Evolutionary conservation across 2,797 vertebrate genomes (phyloP).

Genomic region (Takifugu ocellatus): DNA sequence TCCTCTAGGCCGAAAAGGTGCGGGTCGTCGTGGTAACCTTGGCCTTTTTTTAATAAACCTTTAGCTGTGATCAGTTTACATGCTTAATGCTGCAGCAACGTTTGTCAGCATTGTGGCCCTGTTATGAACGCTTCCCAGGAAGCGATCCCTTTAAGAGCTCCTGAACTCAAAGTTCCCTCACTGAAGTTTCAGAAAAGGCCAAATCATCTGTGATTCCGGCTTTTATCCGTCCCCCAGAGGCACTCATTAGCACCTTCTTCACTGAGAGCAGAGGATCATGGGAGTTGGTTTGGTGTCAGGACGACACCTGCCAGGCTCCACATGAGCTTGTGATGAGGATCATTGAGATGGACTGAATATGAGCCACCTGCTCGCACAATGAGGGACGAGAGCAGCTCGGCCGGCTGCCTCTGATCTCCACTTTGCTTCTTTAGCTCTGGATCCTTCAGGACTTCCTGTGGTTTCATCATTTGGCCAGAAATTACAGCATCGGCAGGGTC

Average conservation of each 20-base stretch:
- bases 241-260: background rate
- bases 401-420: constrained; percentile 22
- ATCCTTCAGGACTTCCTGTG: constrained; percentile 16
- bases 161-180: background rate
- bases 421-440: background rate
- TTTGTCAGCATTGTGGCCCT: no score
- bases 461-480: constrained; percentile 28
- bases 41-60: no score
- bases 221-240: background rate
- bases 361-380: constrained; percentile 46
- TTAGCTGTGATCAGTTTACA: background rate
- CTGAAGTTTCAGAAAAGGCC: background rate
- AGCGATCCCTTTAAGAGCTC: background rate
- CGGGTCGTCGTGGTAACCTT: no score
- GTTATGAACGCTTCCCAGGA: background rate
- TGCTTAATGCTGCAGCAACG: no score
- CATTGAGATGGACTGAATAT: constrained; percentile 39
- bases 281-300: constrained; percentile 4
- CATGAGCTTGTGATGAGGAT: constrained; percentile 36
- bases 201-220: background rate
- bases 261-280: background rate
- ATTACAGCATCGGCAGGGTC: constrained; percentile 6
- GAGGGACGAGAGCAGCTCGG: constrained; percentile 10
- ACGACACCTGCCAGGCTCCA: constrained; percentile 6
- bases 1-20: no score